These are phyloP conservation scores for Notamacropus eugenii DNA, from an alignment of 2,797 vertebrate genomes.

Conservation along the genomic window DNA sequence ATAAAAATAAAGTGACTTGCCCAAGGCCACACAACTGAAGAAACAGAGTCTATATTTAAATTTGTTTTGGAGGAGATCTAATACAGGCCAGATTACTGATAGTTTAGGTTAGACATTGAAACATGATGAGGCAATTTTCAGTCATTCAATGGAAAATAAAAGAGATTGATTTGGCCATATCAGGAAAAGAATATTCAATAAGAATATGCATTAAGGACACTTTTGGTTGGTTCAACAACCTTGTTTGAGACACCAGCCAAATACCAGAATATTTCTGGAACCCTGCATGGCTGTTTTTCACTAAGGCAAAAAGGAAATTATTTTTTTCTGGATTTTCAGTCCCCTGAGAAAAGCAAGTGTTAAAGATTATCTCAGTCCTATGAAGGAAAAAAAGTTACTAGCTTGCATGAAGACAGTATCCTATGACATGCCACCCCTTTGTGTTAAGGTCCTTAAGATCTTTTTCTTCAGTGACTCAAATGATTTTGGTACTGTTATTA, in stretches of 20 bases:
- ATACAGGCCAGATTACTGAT: not conserved
- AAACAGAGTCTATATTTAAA: not conserved
- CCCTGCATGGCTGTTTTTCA: not conserved
- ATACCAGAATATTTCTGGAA: not conserved
- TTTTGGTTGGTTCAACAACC: not conserved
- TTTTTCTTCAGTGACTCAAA: not conserved
- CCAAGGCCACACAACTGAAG: not conserved
- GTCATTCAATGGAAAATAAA: not conserved
- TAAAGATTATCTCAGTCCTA: not conserved
- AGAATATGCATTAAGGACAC: not conserved
- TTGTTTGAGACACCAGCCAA: not conserved
- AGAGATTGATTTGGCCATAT: not conserved
- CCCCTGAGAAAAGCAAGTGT: not conserved
- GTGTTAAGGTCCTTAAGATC: not conserved
- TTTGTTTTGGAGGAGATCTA: not conserved
- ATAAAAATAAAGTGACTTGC: not conserved
- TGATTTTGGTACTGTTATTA: not conserved
- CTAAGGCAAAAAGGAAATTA: not conserved
- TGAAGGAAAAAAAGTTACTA: not conserved
- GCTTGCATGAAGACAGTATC: not conserved
- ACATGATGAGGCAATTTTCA: not conserved
- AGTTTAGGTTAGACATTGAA: not conserved
- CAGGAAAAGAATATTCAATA: not conserved
- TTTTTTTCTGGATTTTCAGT: not conserved
- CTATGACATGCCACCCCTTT: not conserved